phyloP scores from a whole-genome alignment of 2,888 invertebrate genomes.

The Branchellion lobata region DNA sequence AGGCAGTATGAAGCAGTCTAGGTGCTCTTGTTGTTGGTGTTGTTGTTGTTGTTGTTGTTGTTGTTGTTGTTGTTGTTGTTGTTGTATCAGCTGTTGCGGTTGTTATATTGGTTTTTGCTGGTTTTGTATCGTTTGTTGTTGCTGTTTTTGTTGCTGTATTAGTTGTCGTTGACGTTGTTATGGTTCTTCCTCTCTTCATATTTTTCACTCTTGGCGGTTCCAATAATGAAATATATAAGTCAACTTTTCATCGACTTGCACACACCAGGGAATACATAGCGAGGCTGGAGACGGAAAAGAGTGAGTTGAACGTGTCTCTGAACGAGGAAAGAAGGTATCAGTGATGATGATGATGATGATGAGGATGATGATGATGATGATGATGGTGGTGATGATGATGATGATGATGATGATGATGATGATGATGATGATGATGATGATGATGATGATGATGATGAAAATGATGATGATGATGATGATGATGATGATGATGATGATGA shows the following conservation, averaged over 20 bases:
- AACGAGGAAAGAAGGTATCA: slow-evolving; percentile 62
- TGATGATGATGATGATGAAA: slow-evolving; percentile 6
- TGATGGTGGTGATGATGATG: slow-evolving; percentile 18
- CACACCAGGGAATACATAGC: slow-evolving; percentile 56
- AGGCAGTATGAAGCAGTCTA: slow-evolving; percentile 65
- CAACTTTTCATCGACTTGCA: no score
- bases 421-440: slow-evolving; percentile 17
- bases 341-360: background rate
- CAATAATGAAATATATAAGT: no score
- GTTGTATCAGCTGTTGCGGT: no score
- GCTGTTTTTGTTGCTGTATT: no score
- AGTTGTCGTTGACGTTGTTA: no score
- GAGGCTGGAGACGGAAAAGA: slow-evolving; percentile 58
- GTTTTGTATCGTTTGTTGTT: no score
- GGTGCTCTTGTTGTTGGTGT: background rate
- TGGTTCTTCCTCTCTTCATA: no score
- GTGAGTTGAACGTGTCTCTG: slow-evolving; percentile 57
- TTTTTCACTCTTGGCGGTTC: no score
- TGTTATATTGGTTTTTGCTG: no score
- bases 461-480: slow-evolving; percentile 18
- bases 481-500: background rate
- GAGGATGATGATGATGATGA: slow-evolving; percentile 29
- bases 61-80: no score
- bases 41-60: background rate
- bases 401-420: slow-evolving; percentile 14